Conservation (phyloP, 2,797 vertebrate genomes). For the Schizothorax lantsangensis region DNA sequence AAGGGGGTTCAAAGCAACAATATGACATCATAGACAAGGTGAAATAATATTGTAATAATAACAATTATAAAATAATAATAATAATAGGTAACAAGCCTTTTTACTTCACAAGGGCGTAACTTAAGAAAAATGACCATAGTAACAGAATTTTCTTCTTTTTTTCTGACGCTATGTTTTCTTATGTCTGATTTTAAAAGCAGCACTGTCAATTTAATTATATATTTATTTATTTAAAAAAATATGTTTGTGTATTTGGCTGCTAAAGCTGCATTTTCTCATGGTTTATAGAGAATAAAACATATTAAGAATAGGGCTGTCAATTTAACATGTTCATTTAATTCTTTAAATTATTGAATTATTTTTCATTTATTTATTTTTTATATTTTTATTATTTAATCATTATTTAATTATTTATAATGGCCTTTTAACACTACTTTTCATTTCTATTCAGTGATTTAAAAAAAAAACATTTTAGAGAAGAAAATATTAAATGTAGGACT, state of each 20-base stretch:
- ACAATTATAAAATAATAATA: no score
- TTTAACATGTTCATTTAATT: background rate
- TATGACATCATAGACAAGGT: no score
- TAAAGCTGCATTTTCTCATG: no score
- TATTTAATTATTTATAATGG: background rate
- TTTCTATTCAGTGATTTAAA: no score
- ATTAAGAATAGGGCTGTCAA: background rate
- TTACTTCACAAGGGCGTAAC: no score
- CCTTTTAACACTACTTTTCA: background rate
- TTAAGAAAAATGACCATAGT: no score
- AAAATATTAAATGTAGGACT: background rate
- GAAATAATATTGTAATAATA: no score
- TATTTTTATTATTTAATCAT: background rate
- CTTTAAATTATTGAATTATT: background rate
- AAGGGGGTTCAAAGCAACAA: no score
- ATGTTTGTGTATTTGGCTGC: background rate
- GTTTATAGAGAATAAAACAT: background rate
- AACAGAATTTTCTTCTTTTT: no score
- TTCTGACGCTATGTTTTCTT: no score
- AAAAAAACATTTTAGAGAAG: no score
- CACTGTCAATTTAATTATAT: background rate
- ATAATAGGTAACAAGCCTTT: no score
- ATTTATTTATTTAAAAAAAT: background rate
- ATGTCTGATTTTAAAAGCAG: background rate
- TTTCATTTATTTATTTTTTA: background rate